Percentiles rank a stretch among this genome's conserved stretches.
phyloP scores from a whole-genome alignment of 2,888 invertebrate genomes.

The Scaptomyza parva region DNA sequence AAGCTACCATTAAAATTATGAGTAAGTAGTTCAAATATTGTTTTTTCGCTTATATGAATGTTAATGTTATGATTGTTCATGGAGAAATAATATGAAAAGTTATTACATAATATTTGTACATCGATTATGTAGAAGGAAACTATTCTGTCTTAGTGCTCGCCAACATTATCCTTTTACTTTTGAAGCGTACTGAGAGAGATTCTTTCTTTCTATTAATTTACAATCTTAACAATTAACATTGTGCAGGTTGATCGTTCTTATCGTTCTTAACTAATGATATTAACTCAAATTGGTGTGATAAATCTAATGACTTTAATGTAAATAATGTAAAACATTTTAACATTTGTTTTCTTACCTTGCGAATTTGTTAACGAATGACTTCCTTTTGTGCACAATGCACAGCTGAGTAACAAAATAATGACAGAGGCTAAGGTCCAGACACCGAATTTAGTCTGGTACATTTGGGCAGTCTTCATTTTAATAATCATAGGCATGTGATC shows the following conservation, averaged over 20 bases:
- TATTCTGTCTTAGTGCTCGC: too few relatives aligned
- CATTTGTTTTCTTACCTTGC: conserved; percentile 72
- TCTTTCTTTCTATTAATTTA: too few relatives aligned
- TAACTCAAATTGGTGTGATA: too few relatives aligned
- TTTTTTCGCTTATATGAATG: background rate
- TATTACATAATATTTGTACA: background rate
- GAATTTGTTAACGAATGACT: conserved; percentile 57
- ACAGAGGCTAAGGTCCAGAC: conserved; percentile 63
- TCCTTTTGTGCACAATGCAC: conserved; percentile 41
- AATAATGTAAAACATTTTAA: background rate
- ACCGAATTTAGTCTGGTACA: conserved; percentile 57
- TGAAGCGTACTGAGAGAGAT: too few relatives aligned
- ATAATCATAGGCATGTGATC: conserved; percentile 50
- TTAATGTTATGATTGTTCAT: background rate
- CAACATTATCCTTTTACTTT: too few relatives aligned
- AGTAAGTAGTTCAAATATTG: background rate
- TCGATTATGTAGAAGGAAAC: too few relatives aligned
- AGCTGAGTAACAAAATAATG: conserved; percentile 62
- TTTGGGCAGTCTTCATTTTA: conserved; percentile 63
- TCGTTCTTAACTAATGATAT: too few relatives aligned
- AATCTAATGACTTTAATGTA: too few relatives aligned
- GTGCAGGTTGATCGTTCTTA: too few relatives aligned
- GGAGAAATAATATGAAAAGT: background rate
- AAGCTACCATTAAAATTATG: background rate
- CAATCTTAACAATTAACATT: too few relatives aligned